A percentile compares a stretch with the other conserved stretches of the same genome.
Evolutionary conservation across 2,797 vertebrate genomes (phyloP).

Genomic region (Natrix natrix): DNA sequence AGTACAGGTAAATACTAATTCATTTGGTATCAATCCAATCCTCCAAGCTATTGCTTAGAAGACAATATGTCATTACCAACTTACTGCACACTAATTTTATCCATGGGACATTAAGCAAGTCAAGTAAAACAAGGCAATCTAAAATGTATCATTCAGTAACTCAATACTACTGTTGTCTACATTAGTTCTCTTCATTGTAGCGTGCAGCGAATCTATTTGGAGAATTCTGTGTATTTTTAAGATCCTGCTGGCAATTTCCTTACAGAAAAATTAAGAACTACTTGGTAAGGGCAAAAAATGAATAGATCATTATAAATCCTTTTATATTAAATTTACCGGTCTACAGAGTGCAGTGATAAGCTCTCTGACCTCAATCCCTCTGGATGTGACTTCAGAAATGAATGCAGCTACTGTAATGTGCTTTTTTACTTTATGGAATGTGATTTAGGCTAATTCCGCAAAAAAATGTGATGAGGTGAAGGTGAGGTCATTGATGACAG

Average conservation of each 20-base stretch:
- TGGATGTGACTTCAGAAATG: conserved; percentile 23
- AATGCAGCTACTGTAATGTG: conserved; percentile 27
- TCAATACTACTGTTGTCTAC: conserved; percentile 24
- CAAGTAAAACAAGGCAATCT: conserved; percentile 42
- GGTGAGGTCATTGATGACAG: conserved; percentile 32
- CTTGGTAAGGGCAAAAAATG: conserved; percentile 7
- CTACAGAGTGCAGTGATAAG: conserved; percentile 26
- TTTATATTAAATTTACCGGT: conserved; percentile 37
- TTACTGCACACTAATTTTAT: conserved; percentile 47
- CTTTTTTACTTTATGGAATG: conserved; percentile 47
- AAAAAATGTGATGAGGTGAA: conserved; percentile 19
- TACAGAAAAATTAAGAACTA: conserved; percentile 32
- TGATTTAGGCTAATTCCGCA: conserved; percentile 29
- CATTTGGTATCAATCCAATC: conserved; percentile 46
- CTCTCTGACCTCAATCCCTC: conserved; percentile 39
- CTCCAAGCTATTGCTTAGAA: conserved; percentile 54
- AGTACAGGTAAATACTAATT: conserved; percentile 45
- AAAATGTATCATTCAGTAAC: conserved; percentile 28
- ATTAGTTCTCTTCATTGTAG: conserved; percentile 32
- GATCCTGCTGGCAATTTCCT: conserved; percentile 37
- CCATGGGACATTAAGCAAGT: conserved; percentile 45
- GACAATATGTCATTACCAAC: conserved; percentile 48
- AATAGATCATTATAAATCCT: conserved; percentile 31
- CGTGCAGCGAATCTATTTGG: conserved; percentile 32
- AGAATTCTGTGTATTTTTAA: conserved; percentile 26